Evolutionary conservation across 2,888 invertebrate species (phyloP).

Genomic region (Troilus luridus): DNA sequence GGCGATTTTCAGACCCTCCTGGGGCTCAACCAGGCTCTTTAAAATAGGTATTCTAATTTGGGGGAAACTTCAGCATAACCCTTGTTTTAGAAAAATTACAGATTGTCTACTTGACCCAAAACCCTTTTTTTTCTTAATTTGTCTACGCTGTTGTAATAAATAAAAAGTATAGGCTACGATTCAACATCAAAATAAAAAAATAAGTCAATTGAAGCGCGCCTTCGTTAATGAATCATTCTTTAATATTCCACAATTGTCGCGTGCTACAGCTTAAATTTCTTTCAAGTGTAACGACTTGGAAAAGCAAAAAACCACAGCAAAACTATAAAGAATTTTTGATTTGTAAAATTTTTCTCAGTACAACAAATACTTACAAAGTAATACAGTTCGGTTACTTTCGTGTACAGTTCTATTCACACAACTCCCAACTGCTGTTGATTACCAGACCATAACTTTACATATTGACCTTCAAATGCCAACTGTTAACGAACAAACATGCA

Average conservation of each 20-base stretch:
- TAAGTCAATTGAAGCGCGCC: neutral
- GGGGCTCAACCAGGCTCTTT: too few relatives aligned
- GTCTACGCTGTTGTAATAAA: neutral
- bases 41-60: too few relatives aligned
- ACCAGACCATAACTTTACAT: neutral
- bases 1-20: too few relatives aligned
- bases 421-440: neutral
- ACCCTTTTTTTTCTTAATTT: neutral
- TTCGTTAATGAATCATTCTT: neutral
- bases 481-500: too few relatives aligned
- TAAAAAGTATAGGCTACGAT: neutral
- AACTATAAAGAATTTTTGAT: neutral
- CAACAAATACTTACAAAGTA: neutral
- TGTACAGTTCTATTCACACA: neutral
- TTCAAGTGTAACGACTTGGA: neutral
- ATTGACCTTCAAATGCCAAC: neutral
- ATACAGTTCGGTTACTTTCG: neutral
- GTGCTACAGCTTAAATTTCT: neutral
- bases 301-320: neutral
- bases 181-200: neutral
- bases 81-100: too few relatives aligned
- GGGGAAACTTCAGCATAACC: too few relatives aligned
- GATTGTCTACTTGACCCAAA: too few relatives aligned
- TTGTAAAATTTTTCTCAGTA: neutral
- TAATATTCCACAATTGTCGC: neutral